Evolutionary conservation across 2,888 invertebrate species (phyloP).

Genomic region (Catocala fraxini): DNA sequence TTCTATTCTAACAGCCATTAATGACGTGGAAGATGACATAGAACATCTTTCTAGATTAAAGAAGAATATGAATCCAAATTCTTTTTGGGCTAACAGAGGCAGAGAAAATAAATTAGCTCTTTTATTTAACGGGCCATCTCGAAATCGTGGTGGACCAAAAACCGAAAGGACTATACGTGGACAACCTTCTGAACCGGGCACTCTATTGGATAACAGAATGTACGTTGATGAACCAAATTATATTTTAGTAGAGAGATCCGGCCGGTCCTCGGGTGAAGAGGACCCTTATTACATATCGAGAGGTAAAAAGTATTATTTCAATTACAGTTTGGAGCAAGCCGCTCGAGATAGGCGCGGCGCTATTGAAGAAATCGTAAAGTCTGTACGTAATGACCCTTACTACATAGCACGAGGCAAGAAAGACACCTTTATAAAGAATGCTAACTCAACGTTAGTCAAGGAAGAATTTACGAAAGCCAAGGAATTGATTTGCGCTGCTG

Average conservation of each 20-base stretch:
- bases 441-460: constrained; percentile 46
- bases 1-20: constrained; percentile 63
- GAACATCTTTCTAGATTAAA: constrained; percentile 63
- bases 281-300: constrained; percentile 79
- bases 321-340: constrained; percentile 60
- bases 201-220: constrained; percentile 74
- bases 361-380: constrained; percentile 79
- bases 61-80: constrained; percentile 46
- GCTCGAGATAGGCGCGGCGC: constrained; percentile 74
- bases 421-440: constrained; percentile 48
- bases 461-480: constrained; percentile 67
- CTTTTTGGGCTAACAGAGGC: constrained; percentile 67
- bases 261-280: constrained; percentile 76
- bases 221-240: constrained; percentile 87
- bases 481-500: constrained; percentile 74
- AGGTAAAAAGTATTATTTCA: constrained; percentile 71
- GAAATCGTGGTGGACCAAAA: constrained; percentile 34
- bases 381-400: constrained; percentile 83
- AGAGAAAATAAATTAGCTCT: constrained; percentile 65
- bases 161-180: constrained; percentile 32
- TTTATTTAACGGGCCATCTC: constrained; percentile 58
- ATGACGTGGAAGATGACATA: constrained; percentile 65
- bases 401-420: constrained; percentile 87
- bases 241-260: constrained; percentile 80
- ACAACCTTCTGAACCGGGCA: constrained; percentile 61